These are phyloP conservation scores for Limnephilus lunatus DNA, from an alignment of 2,888 invertebrate genomes.

Conservation along the genomic window DNA sequence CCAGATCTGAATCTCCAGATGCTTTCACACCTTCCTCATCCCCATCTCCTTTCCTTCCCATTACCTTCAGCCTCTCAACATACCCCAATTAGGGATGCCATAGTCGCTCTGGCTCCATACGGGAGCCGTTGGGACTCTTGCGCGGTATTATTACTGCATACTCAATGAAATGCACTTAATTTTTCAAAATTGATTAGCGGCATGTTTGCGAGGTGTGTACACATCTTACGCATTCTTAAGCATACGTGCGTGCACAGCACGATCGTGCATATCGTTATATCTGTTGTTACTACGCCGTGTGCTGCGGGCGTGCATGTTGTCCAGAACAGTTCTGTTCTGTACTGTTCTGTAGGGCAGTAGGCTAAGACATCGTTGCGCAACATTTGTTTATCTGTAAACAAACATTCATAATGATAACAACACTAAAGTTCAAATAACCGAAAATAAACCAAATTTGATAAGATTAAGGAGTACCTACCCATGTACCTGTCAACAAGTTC, in stretches of 20 bases:
- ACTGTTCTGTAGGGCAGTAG: neutral
- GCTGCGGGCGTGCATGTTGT: neutral
- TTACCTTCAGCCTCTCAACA: too few species aligned
- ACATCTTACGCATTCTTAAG: neutral
- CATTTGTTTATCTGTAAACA: neutral
- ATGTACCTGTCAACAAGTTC: too few species aligned
- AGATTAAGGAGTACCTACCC: neutral
- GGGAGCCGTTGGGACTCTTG: too few species aligned
- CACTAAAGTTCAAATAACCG: neutral
- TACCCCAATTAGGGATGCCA: too few species aligned
- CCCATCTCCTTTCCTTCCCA: too few species aligned
- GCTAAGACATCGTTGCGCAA: neutral
- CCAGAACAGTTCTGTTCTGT: neutral
- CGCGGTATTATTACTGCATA: too few species aligned
- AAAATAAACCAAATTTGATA: neutral
- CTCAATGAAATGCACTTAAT: too few species aligned
- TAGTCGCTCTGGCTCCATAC: too few species aligned
- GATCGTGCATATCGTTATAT: neutral
- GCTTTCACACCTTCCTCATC: too few species aligned
- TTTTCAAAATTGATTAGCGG: neutral
- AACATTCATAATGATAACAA: neutral
- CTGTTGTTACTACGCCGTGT: neutral
- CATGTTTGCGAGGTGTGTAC: neutral
- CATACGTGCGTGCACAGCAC: neutral
- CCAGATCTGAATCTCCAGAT: too few species aligned